phyloP scores from a whole-genome alignment of 2,888 invertebrate species.

The Imbricaverruca yamaguchii region DNA sequence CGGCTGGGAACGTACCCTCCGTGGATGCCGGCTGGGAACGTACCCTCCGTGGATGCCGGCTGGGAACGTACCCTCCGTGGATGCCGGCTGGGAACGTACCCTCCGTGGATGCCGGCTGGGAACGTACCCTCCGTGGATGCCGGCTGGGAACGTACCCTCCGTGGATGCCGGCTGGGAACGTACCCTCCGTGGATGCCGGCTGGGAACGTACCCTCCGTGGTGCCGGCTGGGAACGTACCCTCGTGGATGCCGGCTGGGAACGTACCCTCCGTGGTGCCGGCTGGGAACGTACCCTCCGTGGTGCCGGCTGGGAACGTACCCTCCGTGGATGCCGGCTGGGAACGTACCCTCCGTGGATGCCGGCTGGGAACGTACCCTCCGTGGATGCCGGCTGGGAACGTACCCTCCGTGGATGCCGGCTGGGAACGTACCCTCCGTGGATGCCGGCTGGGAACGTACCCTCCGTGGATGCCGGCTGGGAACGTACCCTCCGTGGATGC shows the following conservation, averaged over 20 bases:
- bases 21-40: background rate
- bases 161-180: background rate
- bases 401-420: too few relatives aligned
- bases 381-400: background rate
- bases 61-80: too few relatives aligned
- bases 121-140: too few relatives aligned
- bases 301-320: background rate
- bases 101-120: too few relatives aligned
- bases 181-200: too few relatives aligned
- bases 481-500: too few relatives aligned
- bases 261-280: constrained; percentile 10
- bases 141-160: background rate
- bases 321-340: too few relatives aligned
- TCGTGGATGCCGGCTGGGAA: background rate
- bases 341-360: too few relatives aligned
- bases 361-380: background rate
- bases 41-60: too few relatives aligned
- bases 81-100: background rate
- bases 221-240: constrained; percentile 2
- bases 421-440: too few relatives aligned
- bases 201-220: too few relatives aligned
- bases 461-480: too few relatives aligned
- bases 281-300: background rate
- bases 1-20: background rate
- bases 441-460: background rate